Base-by-base conservation (phyloP, 2,113 vertebrate genomes). In the Scytalopus superciliaris region DNA sequence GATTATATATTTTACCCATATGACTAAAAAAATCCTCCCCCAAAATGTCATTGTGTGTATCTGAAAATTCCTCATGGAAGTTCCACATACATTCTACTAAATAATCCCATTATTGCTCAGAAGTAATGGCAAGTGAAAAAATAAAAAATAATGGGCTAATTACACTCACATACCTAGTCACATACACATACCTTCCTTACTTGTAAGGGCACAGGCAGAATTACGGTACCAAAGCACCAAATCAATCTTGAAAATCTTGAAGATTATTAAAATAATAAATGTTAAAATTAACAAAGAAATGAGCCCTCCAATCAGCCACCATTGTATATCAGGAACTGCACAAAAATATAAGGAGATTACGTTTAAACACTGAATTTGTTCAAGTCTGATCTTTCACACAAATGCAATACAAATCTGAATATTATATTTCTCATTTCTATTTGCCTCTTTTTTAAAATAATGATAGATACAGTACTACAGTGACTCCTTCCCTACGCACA, bases 171-270 rank as follows among this genome's bases (percentile, higher is more conserved):
- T 56, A 87, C 49, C 19, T 63, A 42, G 24, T 72, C 52, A 82
- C 14, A 52, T 21, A 66, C 39, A 86, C 68, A 64, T 98, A 99
- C 99, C 99, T 98, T 98, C 97, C 69, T 90, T 76, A 12, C 80
- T 90, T 49, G 98, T 98, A 91, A 98, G 85, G 81, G 96, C 94
- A 64, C 98, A 98, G 89, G 97, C 97, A 23, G 93, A 96, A 83
- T 86, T 96, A 62, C 99, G 98, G 94, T 98, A 98, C 97, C 98
- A 99, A 92, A 99, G 98, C 56, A 98, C 97, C 44, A 99, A 98
- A 76, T 99, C 98, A 64, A 99, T 94, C 94, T 98, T 99, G 97
- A 99, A 99, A 89, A 97, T 42, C 76, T 98, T 98, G 96, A 98
- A 99, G 70, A 98, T 63, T 80, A 94, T 87, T 74, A 98, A 81